Evolutionary conservation across 2,797 vertebrate genomes (phyloP).

Genomic region (Melanotaenia parkinsoni): DNA sequence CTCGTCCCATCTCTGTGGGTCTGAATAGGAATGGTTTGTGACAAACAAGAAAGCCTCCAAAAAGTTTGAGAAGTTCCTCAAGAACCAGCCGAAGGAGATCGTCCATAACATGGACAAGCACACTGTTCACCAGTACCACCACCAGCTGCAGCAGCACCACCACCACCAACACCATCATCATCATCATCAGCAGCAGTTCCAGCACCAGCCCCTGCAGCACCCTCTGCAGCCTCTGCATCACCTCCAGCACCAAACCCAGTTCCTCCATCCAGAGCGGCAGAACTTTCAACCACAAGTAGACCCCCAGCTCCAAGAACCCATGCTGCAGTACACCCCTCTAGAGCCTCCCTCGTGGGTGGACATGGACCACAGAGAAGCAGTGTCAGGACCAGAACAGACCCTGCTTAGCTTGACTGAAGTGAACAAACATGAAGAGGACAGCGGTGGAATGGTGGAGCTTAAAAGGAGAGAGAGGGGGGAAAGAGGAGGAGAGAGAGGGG

Average conservation of each 20-base stretch:
- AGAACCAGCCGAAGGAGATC: slow-evolving; percentile 83
- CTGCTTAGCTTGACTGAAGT: slow-evolving; percentile 34
- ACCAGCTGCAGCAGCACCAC: slow-evolving; percentile 34
- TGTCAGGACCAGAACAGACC: slow-evolving; percentile 37
- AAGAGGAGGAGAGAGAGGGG: slow-evolving; percentile 33
- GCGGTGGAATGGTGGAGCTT: slow-evolving; percentile 24
- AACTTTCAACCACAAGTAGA: slow-evolving; percentile 45
- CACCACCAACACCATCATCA: slow-evolving; percentile 31
- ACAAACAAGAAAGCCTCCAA: slow-evolving; percentile 88
- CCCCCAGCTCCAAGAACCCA: slow-evolving; percentile 41
- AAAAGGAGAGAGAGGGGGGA: slow-evolving; percentile 54
- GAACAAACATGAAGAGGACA: slow-evolving; percentile 11
- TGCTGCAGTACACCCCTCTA: slow-evolving; percentile 68
- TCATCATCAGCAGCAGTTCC: slow-evolving; percentile 37
- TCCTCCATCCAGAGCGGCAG: slow-evolving; percentile 58
- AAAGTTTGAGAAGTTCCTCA: slow-evolving; percentile 90
- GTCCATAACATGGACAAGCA: slow-evolving; percentile 74
- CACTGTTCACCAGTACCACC: slow-evolving; percentile 63
- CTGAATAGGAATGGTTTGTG: slow-evolving; percentile 92
- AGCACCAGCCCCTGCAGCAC: slow-evolving; percentile 61
- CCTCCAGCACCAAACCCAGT: slow-evolving; percentile 62
- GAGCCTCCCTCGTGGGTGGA: slow-evolving; percentile 70
- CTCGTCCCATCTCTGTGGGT: background rate
- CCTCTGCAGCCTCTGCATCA: slow-evolving; percentile 67
- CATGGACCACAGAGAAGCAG: slow-evolving; percentile 34